Evolutionary conservation across 2,113 vertebrate species (phyloP), one percentile per base, ranked within the genome.

Genomic region (Scatophagus argus): DNA sequence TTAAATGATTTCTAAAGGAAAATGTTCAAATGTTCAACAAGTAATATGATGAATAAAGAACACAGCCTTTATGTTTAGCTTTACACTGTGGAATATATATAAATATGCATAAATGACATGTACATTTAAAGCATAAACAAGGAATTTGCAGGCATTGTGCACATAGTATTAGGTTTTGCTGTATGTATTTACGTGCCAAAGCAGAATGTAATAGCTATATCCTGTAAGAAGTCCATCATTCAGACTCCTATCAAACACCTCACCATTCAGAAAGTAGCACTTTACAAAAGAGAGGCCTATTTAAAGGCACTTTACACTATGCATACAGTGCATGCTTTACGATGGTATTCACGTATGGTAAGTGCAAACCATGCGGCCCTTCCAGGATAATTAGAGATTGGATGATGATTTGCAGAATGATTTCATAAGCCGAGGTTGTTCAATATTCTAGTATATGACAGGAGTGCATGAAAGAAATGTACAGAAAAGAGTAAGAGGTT

Each of bases 391-490:
- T 76, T 54, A 55, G 29, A 34, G 54, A n/a, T n/a, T n/a, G n/a
- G n/a, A n/a, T n/a, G n/a, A n/a, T n/a, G n/a, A n/a, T n/a, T n/a
- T n/a, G n/a, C n/a, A n/a, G n/a, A n/a, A n/a, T 21, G 41, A 49
- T 77, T 60, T 63, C 2, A 79, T 39, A 52, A 72, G 79, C 65
- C 62, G 25, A 71, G 19, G 49, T 44, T 51, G 46, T 71, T 77
- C 34, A 54, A 77, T 75, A 68, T 82, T 49, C 52, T 34, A 78
- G 72, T 25, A 56, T 47, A 80, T 59, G 55, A 34, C 27, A 59
- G 41, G 31, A 61, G 47, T 62, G 25, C 21, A 13, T 9, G 39
- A 47, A 59, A 36, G 13, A 62, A 56, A 54, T 4, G 23, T 46
- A 60, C 39, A 56, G 17, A 54, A 21, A 41, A 69, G 47, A 51